Base-by-base conservation (phyloP, 2,888 invertebrate genomes). In the Coenonympha glycerion region DNA sequence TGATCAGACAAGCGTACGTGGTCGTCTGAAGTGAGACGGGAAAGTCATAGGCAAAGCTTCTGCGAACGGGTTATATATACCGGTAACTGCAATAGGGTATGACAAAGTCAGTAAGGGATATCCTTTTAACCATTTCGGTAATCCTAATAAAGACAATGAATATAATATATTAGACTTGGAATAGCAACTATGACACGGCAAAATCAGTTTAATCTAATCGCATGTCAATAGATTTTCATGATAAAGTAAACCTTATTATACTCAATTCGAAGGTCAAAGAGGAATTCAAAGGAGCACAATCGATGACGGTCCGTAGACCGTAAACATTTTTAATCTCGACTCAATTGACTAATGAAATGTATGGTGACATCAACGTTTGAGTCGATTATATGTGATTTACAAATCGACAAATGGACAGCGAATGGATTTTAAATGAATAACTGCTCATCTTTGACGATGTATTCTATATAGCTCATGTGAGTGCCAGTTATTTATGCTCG, bases 251-350 rank as follows among this genome's bases (percentile, higher is more conserved):
- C 26, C 37, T 28, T 47, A 37, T 21, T 33, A 31, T 3, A 6
- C 9, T 36, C 6, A n/a, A 36, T n/a, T 36, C 16, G 11, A 49
- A 46, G 46, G 40, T 41, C 28, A 28, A n/a, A 4, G 41, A 45
- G 13, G 40, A 42, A 24, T 41, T 42, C 40, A 44, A 31, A 52
- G 31, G 31, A 36, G 40, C 52, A 57, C 28, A 47, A 49, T 41
- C 56, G 36, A 54, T 42, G 51, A 54, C 46, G 47, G 26, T 33
- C 53, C 59, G 49, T 58, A 39, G 24, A 15, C 53, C 59, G 49
- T 58, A 39, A 24, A 15, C 13, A 53, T 52, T 47, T 52, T 55
- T 49, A n/a, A n/a, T n/a, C n/a, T n/a, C n/a, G 45, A 49, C 48
- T 46, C 46, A 46, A 34, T 49, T 45, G 28, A 11, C 26, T 44